These are phyloP conservation scores for Callitettix versicolor DNA, from an alignment of 1,140 invertebrate genomes.

Conservation along the genomic window DNA sequence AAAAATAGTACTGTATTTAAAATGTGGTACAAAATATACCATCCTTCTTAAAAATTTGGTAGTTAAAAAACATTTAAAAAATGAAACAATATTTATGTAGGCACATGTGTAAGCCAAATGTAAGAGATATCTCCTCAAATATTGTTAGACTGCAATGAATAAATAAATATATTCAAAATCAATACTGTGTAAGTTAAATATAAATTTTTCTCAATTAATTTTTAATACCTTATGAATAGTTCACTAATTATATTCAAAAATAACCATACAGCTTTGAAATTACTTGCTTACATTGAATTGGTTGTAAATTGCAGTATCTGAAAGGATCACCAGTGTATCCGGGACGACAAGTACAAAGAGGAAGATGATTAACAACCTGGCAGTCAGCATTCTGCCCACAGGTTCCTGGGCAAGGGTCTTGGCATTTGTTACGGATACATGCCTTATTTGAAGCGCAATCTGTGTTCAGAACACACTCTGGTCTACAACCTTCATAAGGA, in stretches of 20 bases:
- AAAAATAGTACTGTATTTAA: too few relatives aligned
- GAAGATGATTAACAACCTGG: conserved; percentile 58
- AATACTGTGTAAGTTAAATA: too few relatives aligned
- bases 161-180: too few relatives aligned
- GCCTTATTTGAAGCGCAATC: conserved; percentile 58
- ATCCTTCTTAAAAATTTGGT: not conserved
- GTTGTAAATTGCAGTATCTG: conserved; percentile 40
- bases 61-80: not conserved
- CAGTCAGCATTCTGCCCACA: conserved; percentile 64
- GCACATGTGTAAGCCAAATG: too few relatives aligned
- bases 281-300: conserved; percentile 36
- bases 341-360: conserved; percentile 53
- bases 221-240: too few relatives aligned
- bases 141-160: too few relatives aligned
- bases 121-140: too few relatives aligned
- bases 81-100: too few relatives aligned
- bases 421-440: conserved; percentile 56
- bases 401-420: conserved; percentile 59
- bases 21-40: not conserved
- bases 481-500: conserved; percentile 61
- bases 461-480: conserved; percentile 58
- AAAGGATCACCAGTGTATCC: conserved; percentile 63
- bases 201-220: too few relatives aligned
- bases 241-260: too few relatives aligned
- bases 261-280: too few relatives aligned